Evolutionary conservation across 2,797 vertebrate species (phyloP), one percentile per base, ranked within the genome.

Genomic region (Paguma larvata): DNA sequence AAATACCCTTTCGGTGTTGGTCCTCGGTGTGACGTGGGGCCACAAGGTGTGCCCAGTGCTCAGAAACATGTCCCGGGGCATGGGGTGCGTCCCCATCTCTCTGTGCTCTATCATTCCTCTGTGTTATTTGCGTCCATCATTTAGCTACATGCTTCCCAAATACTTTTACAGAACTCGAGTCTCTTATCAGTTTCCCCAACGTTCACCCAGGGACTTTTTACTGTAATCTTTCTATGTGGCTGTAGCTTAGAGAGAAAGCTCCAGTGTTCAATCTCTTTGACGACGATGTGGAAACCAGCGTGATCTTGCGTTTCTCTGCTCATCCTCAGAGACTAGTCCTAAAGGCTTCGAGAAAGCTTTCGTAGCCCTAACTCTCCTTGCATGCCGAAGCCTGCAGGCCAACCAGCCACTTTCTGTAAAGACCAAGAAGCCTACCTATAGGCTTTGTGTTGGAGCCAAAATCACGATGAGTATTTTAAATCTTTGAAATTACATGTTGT

Each of bases 11-110:
- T 77, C 46, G 27, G 51, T 23, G n/a, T 56, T 13, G 0, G 30
- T 51, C n/a, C n/a, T 38, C 0, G 0, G 70, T 27, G 73, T 30
- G 83, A 79, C 2, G 0, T 2, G 68, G 82, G 68, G 75, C 79
- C 53, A 19, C 15, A 4, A 46, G 75, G 12, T 12, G 38, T 16
- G 30, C 0, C 0, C 9, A 3, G 30, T 25, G 84, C 80, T 90
- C 30, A 5, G 89, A 72, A 30, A 41, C 0, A 23, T 21, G 44
- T 92, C 53, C 2, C 15, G 6, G 13, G 70, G 9, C 72, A 79
- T 0, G 0, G 1, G 16, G 21, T 1, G 14, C 0, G 8, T 51
- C 38, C 87, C 68, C 0, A 5, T 23, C 13, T 65, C 51, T 59
- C 51, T 11, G 34, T 1, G 2, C 6, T 23, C 77, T 7, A 12